Base-by-base conservation (phyloP, 2,888 invertebrate species). In the Eristalis pertinax region DNA sequence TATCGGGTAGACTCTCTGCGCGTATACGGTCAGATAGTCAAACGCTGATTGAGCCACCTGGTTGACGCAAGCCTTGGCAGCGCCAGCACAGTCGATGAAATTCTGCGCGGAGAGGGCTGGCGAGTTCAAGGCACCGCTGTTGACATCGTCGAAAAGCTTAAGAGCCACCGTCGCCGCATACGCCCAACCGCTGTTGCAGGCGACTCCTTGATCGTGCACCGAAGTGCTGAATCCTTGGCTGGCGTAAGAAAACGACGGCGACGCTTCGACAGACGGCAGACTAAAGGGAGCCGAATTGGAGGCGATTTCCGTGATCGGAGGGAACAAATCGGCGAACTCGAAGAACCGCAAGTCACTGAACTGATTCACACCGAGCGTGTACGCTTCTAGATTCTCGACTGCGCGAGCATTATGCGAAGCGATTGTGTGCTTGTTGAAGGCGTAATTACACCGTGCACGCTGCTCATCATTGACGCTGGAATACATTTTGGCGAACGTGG, bases 51-150 rank as follows among this genome's bases (percentile, higher is more conserved):
- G 96, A 91, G 95, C 94, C 43, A 95, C 92, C 88, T 98, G 98
- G 0, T 78, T 91, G 24, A 95, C 95, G 93, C 98, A 98, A 43
- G 96, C 95, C 0, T 68, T 88, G 1, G 88, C 77, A 24, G 88
- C 78, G 15, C 91, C 91, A 19, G 91, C 91, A 92, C 98, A 98
- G 93, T 98, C 98, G 78, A 98, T 94, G 81, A 98, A 94, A 93
- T 98, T 97, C 94, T 98, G 98, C 92, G 98, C 98, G 84, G 97
- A 97, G 24, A 98, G 94, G 1, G 89, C 3, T 0, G n/a, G 32
- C 0, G 91, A 89, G 8, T n/a, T 58, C 7, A 78, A 43, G 15
- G 22, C 63, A 1, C 83, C 89, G 0, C 60, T 5, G 38, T 80
- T 85, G 0, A 88, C 0, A 7, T 90, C 90, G 65, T 89, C 76